Conservation (phyloP, 2,797 vertebrate species). For the Octomys mimax region DNA sequence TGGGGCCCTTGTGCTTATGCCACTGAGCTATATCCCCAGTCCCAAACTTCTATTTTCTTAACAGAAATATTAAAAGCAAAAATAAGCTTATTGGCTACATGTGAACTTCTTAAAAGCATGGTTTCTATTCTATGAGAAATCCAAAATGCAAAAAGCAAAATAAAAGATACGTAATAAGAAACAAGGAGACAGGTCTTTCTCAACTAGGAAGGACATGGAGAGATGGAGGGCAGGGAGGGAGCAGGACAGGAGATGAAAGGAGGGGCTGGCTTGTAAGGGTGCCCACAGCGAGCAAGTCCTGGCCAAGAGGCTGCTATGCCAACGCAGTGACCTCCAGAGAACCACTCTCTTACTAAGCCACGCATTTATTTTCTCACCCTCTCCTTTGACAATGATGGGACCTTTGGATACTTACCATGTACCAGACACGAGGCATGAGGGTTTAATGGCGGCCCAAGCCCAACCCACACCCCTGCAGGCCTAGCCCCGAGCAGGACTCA, state of each 20-base stretch:
- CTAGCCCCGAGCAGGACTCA: constrained; percentile 4
- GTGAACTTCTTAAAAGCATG: neutral
- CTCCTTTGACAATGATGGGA: neutral
- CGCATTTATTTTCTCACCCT: neutral
- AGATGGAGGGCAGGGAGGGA: neutral
- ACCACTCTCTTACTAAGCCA: neutral
- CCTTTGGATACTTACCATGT: neutral
- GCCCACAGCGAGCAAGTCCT: neutral
- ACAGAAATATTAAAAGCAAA: constrained; percentile 1
- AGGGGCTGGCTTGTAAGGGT: neutral
- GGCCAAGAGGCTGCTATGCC: neutral
- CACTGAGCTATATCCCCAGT: too few relatives aligned
- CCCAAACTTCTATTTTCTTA: constrained; percentile 22
- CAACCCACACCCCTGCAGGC: neutral
- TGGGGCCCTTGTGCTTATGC: too few relatives aligned
- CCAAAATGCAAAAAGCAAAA: neutral
- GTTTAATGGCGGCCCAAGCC: constrained; percentile 6
- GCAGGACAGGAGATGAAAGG: neutral
- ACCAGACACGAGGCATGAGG: neutral
- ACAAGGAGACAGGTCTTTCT: neutral
- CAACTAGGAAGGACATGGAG: neutral
- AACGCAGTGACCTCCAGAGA: neutral
- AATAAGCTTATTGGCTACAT: neutral
- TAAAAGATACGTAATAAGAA: neutral
- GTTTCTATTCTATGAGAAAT: neutral